Evolutionary conservation across 1,140 invertebrate species (phyloP).

Genomic region (roundworm (Caenorhabditis elegans)): WBcel235 BX284606.5:12080001-12080500

Average conservation of each 20-base stretch:
- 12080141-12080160: too few species aligned
- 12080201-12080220: conserved; percentile 14
- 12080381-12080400: background rate
- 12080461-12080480: background rate
- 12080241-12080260: background rate
- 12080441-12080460: background rate
- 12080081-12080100: too few species aligned
- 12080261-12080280: conserved; percentile 2
- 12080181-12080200: background rate
- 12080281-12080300: too few species aligned
- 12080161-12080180: too few species aligned
- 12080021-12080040: background rate
- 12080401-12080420: background rate
- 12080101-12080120: too few species aligned
- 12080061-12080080: too few species aligned
- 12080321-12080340: too few species aligned
- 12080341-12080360: too few species aligned
- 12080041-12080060: too few species aligned
- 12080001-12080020: conserved; percentile 30
- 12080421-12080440: background rate
- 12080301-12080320: too few species aligned
- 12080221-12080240: conserved; percentile 5
- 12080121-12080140: too few species aligned
- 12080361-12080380: too few species aligned
- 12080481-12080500: background rate